Conservation (phyloP, 1,140 invertebrate genomes). For the Samia ricini region DNA sequence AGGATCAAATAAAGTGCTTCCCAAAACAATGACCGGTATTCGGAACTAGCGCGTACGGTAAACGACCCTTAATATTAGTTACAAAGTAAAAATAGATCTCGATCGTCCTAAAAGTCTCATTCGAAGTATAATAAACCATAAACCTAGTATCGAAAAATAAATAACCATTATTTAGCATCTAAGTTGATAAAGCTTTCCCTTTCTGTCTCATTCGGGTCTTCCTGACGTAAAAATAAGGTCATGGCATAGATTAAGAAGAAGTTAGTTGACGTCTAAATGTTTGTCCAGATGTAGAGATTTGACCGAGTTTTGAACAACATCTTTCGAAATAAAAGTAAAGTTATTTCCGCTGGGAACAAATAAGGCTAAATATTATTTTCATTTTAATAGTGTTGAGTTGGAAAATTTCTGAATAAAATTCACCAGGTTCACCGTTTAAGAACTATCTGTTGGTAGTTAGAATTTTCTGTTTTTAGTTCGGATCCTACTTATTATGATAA, state of each 20-base stretch:
- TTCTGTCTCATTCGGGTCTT: not conserved
- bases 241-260: not conserved
- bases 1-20: constrained; percentile 31
- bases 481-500: too few relatives aligned
- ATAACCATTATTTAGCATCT: not conserved
- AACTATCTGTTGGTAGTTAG: too few relatives aligned
- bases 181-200: not conserved
- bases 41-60: constrained; percentile 33
- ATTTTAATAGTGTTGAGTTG: too few relatives aligned
- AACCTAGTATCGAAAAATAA: not conserved
- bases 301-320: too few relatives aligned
- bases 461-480: too few relatives aligned
- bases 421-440: too few relatives aligned
- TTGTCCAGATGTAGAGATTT: too few relatives aligned
- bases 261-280: not conserved
- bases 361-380: too few relatives aligned
- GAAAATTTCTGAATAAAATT: too few relatives aligned
- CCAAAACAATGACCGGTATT: constrained; percentile 24
- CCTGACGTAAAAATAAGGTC: not conserved
- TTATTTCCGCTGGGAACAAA: too few relatives aligned
- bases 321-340: too few relatives aligned
- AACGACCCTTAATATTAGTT: constrained; percentile 24
- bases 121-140: not conserved
- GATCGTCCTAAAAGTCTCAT: not conserved
- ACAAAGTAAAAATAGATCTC: not conserved